phyloP scores from a whole-genome alignment of 2,888 invertebrate species.

The Teleogryllus oceanicus region DNA sequence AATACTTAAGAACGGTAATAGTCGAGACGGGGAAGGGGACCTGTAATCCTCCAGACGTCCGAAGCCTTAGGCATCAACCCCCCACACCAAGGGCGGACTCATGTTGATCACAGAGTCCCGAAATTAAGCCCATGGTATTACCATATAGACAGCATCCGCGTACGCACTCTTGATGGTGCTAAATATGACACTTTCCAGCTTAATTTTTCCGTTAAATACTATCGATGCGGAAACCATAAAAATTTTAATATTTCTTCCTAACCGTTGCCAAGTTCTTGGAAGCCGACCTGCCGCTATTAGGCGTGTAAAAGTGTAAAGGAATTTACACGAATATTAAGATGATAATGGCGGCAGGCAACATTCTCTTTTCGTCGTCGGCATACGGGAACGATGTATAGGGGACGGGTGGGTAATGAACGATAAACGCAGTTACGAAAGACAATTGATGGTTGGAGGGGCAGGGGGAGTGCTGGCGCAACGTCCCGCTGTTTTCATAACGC shows the following conservation, averaged over 20 bases:
- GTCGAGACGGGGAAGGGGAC: neutral
- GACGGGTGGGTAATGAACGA: no score
- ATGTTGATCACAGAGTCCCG: neutral
- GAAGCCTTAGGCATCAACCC: neutral
- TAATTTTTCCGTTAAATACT: conserved; percentile 7
- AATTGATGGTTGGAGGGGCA: no score
- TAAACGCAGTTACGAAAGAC: no score
- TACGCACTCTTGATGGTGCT: neutral
- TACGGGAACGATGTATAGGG: no score
- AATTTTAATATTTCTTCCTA: neutral
- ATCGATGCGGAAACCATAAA: conserved; percentile 4
- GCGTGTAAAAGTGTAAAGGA: no score
- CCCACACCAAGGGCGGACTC: neutral
- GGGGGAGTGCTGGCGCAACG: no score
- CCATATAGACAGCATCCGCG: conserved; percentile 7
- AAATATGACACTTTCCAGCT: conserved; percentile 11
- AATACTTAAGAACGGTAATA: neutral
- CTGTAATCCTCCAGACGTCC: neutral
- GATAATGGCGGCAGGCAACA: no score
- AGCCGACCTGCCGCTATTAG: neutral
- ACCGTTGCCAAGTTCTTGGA: conserved; percentile 5
- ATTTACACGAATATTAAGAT: no score
- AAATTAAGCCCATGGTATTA: conserved; percentile 10
- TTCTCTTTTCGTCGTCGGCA: no score
- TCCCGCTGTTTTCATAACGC: no score